phyloP scores from a whole-genome alignment of 2,113 vertebrate species.

The Paradoxurus hermaphroditus region DNA sequence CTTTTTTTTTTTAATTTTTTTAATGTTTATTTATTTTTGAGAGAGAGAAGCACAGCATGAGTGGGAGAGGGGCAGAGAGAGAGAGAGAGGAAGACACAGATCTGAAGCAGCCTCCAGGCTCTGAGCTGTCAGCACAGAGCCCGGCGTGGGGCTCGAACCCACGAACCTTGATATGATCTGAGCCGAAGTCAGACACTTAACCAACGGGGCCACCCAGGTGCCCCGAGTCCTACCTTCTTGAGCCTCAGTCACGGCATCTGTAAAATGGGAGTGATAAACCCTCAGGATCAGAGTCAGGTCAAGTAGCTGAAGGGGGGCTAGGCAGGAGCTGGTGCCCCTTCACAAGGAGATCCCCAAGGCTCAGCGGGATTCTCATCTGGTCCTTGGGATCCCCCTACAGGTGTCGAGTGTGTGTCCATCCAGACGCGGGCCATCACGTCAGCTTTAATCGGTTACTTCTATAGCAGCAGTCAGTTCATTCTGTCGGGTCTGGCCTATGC shows the following conservation, averaged over 20 bases:
- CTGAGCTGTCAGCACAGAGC: too few species aligned
- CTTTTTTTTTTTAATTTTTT: background rate
- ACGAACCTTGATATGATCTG: too few species aligned
- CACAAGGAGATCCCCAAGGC: background rate
- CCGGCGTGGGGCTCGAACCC: too few species aligned
- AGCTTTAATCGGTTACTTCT: slow-evolving; percentile 83
- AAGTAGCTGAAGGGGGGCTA: background rate
- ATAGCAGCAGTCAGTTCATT: slow-evolving; percentile 87
- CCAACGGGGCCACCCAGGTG: too few species aligned
- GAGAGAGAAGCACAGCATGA: too few species aligned
- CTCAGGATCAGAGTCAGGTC: background rate
- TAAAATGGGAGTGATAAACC: background rate
- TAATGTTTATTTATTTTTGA: too few species aligned
- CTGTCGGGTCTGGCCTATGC: slow-evolving; percentile 84
- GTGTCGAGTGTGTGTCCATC: slow-evolving; percentile 89
- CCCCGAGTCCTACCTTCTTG: background rate
- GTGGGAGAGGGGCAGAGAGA: too few species aligned
- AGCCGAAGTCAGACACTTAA: too few species aligned
- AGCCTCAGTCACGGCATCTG: background rate
- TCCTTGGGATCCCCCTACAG: slow-evolving; percentile 62
- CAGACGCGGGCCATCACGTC: slow-evolving; percentile 82
- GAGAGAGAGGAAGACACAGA: too few species aligned
- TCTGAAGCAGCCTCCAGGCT: too few species aligned
- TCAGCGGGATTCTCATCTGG: background rate
- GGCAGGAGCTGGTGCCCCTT: background rate